Conservation (phyloP, 2,888 invertebrate species). For the Drosophila rubida region DNA sequence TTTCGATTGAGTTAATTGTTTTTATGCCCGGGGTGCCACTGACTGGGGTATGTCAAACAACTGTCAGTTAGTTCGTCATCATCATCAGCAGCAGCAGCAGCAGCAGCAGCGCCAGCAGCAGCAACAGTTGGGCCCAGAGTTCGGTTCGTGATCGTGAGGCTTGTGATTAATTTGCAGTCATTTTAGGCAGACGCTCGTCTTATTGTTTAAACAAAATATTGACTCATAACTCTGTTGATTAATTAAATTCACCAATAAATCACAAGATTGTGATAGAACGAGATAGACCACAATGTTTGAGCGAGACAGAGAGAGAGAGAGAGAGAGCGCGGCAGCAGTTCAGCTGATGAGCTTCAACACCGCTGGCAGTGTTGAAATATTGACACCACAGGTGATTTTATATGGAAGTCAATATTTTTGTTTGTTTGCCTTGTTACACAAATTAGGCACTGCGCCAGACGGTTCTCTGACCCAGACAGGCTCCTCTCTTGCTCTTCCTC, state of each 20-base stretch:
- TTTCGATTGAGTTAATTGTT: conserved; percentile 77
- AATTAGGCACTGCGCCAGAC: conserved; percentile 47
- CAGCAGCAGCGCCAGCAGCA: conserved; percentile 26
- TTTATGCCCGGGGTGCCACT: conserved; percentile 66
- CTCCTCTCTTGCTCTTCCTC: neutral
- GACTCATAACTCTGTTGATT: conserved; percentile 76
- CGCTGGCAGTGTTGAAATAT: conserved; percentile 81
- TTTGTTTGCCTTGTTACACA: conserved; percentile 56
- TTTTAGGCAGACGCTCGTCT: conserved; percentile 57
- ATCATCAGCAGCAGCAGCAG: conserved; percentile 43
- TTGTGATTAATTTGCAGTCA: conserved; percentile 77
- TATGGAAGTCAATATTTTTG: conserved; percentile 66
- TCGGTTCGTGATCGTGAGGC: conserved; percentile 58
- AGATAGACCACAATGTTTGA: conserved; percentile 2
- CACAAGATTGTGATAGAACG: conserved; percentile 48
- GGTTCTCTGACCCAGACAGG: conserved; percentile 30
- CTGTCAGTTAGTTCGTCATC: conserved; percentile 79
- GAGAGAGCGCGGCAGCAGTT: conserved; percentile 10
- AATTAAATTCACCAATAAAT: conserved; percentile 79
- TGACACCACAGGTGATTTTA: conserved; percentile 81
- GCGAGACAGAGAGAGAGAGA: conserved; percentile 1
- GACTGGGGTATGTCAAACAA: conserved; percentile 81
- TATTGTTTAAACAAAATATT: conserved; percentile 73
- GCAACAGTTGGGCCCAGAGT: conserved; percentile 25
- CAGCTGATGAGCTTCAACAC: conserved; percentile 74